Base-by-base conservation (phyloP, 2,888 invertebrate species). In the Agrypnus murinus region DNA sequence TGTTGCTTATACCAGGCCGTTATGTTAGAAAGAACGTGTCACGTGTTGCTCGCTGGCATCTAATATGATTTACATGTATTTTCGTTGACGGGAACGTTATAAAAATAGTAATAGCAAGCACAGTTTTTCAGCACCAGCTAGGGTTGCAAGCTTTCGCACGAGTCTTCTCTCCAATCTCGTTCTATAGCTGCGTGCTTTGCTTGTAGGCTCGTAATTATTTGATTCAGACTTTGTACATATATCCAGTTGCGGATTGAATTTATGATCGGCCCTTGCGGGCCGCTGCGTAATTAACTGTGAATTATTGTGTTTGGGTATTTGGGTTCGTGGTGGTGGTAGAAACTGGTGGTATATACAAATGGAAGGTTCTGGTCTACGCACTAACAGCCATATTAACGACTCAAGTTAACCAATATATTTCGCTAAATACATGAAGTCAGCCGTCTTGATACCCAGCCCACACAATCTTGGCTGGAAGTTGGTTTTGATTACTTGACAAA, bases 161-260 rank as follows among this genome's bases (percentile, higher is more conserved):
- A 10, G 19, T 46, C 46, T 25, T 25, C n/a, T n/a, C 45, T 45
- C 19, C 10, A 46, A 46, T 10, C 46, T 19, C 46, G 12, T 14
- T 15, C 15, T 36, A 55, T 10, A 34, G 17, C 17, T 36, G 55
- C 14, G 4, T 15, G 17, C 36, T 3, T 12, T 36, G 53, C 32
- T 53, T 53, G 53, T 53, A 34, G 14, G 32, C 36, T 31, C 32
- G 65, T 59, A 65, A 65, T 59, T 59, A 55, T 70, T 70, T 65
- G 55, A 70, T 25, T 5, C 25, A 25, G 25, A 3, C 55, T 65
- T 60, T 31, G 53, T 70, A 45, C 40, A 38, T 45, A 57, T 59
- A 69, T 58, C 58, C 69, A 59, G 50, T 64, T 65, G 60, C 55
- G 65, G 53, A 65, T 70, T 70, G 65, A 60, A 70, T 70, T 70